Evolutionary conservation across 2,113 vertebrate genomes (phyloP).

Genomic region (Dasypus novemcinctus): DNA sequence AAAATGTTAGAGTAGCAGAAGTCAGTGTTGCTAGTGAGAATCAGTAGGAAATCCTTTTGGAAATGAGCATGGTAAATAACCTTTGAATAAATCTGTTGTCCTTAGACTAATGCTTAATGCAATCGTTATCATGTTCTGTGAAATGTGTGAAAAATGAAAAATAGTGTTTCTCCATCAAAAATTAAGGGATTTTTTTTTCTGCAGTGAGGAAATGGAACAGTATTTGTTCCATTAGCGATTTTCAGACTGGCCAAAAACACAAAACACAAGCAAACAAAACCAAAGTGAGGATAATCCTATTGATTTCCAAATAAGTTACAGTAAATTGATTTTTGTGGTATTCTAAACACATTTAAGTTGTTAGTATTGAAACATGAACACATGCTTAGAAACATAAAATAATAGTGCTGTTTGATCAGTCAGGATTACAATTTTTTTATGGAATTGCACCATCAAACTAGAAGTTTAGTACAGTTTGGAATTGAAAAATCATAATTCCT

Average conservation of each 20-base stretch:
- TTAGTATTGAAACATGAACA: not conserved
- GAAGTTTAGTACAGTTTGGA: not conserved
- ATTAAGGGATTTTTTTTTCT: not conserved
- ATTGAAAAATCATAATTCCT: not conserved
- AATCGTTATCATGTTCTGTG: not conserved
- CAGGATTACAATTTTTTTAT: not conserved
- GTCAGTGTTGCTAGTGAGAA: not conserved
- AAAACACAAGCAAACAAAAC: not conserved
- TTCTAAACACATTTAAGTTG: not conserved
- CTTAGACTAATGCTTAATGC: not conserved
- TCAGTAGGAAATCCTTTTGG: not conserved
- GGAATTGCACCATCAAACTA: not conserved
- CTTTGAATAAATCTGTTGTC: not conserved
- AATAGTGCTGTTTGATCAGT: not conserved
- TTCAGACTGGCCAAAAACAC: not conserved
- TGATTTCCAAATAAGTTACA: not conserved
- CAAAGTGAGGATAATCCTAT: not conserved
- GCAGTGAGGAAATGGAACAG: not conserved
- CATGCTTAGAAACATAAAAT: slow-evolving; percentile 21
- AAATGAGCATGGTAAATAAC: not conserved
- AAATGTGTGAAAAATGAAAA: slow-evolving; percentile 9
- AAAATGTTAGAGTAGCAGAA: not conserved
- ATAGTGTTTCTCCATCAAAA: not conserved
- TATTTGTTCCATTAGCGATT: not conserved
- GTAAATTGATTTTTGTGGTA: not conserved